A percentile compares a stretch with the other conserved stretches of the same genome.
Conservation (phyloP, 1,140 invertebrate species). For the Caerostris darwini region DNA sequence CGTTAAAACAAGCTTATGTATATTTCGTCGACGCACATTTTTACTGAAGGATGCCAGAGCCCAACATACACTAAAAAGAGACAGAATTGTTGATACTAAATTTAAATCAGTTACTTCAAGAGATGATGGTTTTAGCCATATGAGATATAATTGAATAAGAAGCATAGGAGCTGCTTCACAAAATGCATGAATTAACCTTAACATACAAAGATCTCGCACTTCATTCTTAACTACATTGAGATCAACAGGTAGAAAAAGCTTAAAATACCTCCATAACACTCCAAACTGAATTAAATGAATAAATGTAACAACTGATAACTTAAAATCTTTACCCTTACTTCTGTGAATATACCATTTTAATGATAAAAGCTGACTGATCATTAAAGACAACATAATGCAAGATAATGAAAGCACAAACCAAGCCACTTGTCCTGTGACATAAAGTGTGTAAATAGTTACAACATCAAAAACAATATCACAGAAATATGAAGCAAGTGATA, state of each 20-base stretch:
- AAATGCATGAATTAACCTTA: conserved; percentile 92
- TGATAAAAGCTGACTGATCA: conserved; percentile 87
- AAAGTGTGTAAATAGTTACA: conserved; percentile 91
- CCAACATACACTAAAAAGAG: conserved; percentile 93
- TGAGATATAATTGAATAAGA: conserved; percentile 90
- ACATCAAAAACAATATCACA: conserved; percentile 95
- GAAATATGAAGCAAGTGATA: conserved; percentile 94
- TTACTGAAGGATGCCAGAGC: conserved; percentile 94
- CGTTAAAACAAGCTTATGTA: conserved; percentile 91
- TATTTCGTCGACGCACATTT: conserved; percentile 90
- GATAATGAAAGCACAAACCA: conserved; percentile 86
- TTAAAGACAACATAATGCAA: conserved; percentile 87
- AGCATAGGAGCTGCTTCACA: conserved; percentile 93
- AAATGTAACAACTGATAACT: conserved; percentile 75
- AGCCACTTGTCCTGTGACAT: conserved; percentile 84
- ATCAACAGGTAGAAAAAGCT: conserved; percentile 93
- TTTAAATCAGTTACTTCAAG: conserved; percentile 88
- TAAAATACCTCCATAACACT: conserved; percentile 94
- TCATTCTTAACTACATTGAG: conserved; percentile 91
- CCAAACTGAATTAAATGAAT: conserved; percentile 91
- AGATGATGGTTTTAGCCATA: conserved; percentile 82
- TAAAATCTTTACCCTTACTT: conserved; percentile 66
- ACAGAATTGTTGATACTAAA: conserved; percentile 90
- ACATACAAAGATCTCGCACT: conserved; percentile 89
- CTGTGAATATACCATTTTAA: conserved; percentile 82